Conservation (phyloP, 2,113 vertebrate species). For the Microcebus ravelobensis region DNA sequence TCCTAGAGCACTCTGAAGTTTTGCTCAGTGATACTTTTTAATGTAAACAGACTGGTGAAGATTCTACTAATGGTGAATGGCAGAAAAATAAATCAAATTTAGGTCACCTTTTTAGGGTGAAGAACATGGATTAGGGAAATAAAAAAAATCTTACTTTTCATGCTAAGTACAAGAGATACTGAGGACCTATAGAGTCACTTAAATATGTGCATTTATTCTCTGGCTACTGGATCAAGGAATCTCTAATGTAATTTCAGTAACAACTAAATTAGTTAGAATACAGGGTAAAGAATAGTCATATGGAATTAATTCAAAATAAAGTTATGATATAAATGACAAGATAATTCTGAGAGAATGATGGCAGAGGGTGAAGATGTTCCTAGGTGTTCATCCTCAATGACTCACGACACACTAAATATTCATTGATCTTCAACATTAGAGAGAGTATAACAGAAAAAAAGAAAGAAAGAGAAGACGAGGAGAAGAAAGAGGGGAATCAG, state of each 20-base stretch:
- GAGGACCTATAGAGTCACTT: not conserved
- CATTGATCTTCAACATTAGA: not conserved
- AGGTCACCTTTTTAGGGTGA: not conserved
- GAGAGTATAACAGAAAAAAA: not conserved
- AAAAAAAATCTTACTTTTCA: not conserved
- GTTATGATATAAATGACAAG: not conserved
- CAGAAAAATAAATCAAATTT: not conserved
- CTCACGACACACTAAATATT: not conserved
- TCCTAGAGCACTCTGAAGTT: not conserved
- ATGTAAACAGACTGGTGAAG: not conserved
- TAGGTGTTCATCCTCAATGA: not conserved
- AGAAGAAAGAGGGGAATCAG: not conserved
- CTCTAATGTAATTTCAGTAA: not conserved
- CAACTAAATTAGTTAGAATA: not conserved
- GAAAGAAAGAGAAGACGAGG: too few relatives aligned
- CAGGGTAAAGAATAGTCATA: not conserved
- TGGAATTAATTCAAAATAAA: not conserved
- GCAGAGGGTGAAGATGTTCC: not conserved
- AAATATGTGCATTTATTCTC: not conserved
- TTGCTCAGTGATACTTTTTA: not conserved
- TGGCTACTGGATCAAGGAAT: not conserved
- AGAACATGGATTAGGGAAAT: not conserved
- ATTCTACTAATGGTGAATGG: not conserved
- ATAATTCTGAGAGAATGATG: not conserved
- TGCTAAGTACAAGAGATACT: not conserved